Percentiles rank a stretch among this genome's conserved stretches.
Evolutionary conservation across 2,797 vertebrate genomes (phyloP).

Genomic region (Petrocephalus sullivani): DNA sequence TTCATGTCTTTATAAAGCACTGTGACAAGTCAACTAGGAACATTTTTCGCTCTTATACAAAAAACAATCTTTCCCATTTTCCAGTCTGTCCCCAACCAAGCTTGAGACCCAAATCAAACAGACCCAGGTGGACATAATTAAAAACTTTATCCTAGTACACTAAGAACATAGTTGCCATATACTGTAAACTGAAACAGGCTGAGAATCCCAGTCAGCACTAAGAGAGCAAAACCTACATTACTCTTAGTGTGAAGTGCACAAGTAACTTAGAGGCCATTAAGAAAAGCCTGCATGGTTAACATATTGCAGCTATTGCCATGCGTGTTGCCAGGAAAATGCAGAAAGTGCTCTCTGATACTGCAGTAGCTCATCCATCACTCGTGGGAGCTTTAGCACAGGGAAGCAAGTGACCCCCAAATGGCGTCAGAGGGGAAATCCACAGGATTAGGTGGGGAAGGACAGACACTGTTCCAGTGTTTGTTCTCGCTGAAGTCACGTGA

Average conservation of each 20-base stretch:
- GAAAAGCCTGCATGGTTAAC: neutral
- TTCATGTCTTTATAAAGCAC: neutral
- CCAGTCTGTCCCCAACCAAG: conserved; percentile 53
- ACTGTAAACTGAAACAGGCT: neutral
- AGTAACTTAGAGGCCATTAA: neutral
- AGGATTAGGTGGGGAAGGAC: neutral
- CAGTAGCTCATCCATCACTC: neutral
- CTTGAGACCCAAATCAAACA: conserved; percentile 45
- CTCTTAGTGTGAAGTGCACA: neutral
- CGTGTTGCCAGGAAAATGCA: neutral
- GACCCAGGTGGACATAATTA: conserved; percentile 55
- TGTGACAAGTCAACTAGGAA: neutral
- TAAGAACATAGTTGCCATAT: neutral
- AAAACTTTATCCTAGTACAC: conserved; percentile 49
- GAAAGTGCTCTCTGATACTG: neutral
- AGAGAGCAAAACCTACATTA: neutral
- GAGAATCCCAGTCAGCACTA: neutral
- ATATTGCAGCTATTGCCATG: neutral
- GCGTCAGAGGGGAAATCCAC: neutral
- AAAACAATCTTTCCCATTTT: conserved; percentile 30
- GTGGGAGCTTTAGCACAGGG: neutral
- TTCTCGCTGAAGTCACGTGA: neutral
- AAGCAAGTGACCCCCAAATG: neutral
- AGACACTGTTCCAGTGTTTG: neutral
- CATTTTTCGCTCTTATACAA: neutral